These are phyloP conservation scores for Camponotus floridanus DNA, from an alignment of 1,140 invertebrate species.

Conservation along the genomic window DNA sequence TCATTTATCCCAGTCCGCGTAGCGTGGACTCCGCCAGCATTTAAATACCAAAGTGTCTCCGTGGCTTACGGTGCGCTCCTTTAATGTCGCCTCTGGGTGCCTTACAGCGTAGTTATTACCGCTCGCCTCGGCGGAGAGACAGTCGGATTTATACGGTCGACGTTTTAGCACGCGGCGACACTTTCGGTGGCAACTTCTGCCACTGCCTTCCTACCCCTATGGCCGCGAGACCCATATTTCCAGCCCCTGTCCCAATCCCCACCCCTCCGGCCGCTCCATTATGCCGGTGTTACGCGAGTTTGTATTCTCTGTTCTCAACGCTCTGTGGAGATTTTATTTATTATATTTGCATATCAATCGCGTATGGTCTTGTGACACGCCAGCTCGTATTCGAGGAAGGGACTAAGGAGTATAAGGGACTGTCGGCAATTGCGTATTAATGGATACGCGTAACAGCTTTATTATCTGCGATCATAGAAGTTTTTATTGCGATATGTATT, in stretches of 20 bases:
- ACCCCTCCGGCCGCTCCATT: constrained; percentile 35
- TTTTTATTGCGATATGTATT: background rate
- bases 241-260: constrained; percentile 47
- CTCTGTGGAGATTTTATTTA: constrained; percentile 48
- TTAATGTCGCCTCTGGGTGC: constrained; percentile 73
- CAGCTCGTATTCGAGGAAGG: background rate
- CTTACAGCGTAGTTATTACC: constrained; percentile 56
- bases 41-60: constrained; percentile 82
- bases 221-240: constrained; percentile 79
- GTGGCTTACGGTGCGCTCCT: constrained; percentile 73
- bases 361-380: constrained; percentile 9
- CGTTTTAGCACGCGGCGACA: constrained; percentile 36
- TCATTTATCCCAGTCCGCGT: constrained; percentile 64
- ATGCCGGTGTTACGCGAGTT: constrained; percentile 52
- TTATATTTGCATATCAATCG: constrained; percentile 54
- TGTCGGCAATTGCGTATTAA: background rate
- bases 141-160: constrained; percentile 65
- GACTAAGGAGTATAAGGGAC: background rate
- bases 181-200: constrained; percentile 54
- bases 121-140: constrained; percentile 19
- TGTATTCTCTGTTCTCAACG: constrained; percentile 31
- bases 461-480: background rate
- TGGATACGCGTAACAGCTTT: background rate
- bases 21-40: constrained; percentile 65
- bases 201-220: constrained; percentile 67